Percentiles rank a stretch among this genome's conserved stretches.
phyloP scores from a whole-genome alignment of 2,113 vertebrate species.

The Spilogale gracilis region DNA sequence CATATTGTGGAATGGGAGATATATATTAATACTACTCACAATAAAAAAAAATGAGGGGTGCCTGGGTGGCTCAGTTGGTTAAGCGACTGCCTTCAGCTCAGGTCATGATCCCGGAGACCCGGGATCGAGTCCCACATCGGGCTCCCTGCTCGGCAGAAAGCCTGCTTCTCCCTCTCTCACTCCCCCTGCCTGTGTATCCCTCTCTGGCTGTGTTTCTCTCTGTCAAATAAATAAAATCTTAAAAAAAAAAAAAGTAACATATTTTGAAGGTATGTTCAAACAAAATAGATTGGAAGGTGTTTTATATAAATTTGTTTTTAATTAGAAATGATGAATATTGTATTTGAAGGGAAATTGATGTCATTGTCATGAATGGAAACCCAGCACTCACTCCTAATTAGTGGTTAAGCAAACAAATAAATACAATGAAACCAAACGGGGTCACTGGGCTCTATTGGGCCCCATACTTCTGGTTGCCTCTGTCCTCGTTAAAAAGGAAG shows the following conservation, averaged over 20 bases:
- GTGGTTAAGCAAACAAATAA: background rate
- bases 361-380: background rate
- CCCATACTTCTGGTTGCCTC: background rate
- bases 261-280: slow-evolving; percentile 14
- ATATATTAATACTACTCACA: background rate
- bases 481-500: background rate
- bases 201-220: too few relatives aligned
- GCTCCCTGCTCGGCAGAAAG: too few relatives aligned
- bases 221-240: too few relatives aligned
- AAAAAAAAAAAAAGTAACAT: background rate
- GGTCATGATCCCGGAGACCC: too few relatives aligned
- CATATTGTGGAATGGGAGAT: background rate
- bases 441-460: rapidly evolving
- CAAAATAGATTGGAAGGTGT: slow-evolving; percentile 8
- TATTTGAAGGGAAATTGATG: background rate
- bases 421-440: background rate
- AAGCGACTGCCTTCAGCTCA: too few relatives aligned
- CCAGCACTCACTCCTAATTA: background rate
- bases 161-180: too few relatives aligned
- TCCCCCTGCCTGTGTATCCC: too few relatives aligned
- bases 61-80: too few relatives aligned
- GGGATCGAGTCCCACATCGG: too few relatives aligned
- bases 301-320: background rate
- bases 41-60: background rate
- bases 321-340: background rate